Percentiles rank a stretch among this genome's conserved stretches.
phyloP scores from a whole-genome alignment of 2,888 invertebrate species.

The Antheraea assamensis region DNA sequence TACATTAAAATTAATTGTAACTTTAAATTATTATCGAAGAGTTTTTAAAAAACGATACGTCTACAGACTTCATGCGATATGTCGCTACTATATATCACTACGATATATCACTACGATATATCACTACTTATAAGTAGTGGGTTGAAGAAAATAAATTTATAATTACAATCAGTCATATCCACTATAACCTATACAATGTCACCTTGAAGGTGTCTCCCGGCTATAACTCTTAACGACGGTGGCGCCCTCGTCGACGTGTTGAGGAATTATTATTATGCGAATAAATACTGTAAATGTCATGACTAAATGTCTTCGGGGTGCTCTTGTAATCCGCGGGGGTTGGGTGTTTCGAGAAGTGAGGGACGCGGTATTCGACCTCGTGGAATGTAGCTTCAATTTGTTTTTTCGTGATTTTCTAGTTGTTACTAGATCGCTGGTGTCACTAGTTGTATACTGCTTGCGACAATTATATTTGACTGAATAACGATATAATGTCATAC shows the following conservation, averaged over 20 bases:
- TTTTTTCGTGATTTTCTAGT: slow-evolving; percentile 27
- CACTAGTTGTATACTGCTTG: no score
- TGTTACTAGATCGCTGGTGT: background rate
- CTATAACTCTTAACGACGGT: slow-evolving; percentile 75
- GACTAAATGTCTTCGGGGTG: slow-evolving; percentile 81
- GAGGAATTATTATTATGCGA: slow-evolving; percentile 85
- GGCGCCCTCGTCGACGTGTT: slow-evolving; percentile 43
- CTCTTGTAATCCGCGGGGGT: slow-evolving; percentile 54
- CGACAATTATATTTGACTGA: no score
- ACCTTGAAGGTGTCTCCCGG: slow-evolving; percentile 76
- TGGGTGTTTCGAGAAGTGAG: background rate
- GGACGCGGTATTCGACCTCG: slow-evolving; percentile 48
- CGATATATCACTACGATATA: no score
- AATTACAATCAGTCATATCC: slow-evolving; percentile 42
- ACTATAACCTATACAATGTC: slow-evolving; percentile 43
- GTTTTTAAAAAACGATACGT: no score
- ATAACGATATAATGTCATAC: no score
- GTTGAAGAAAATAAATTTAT: background rate
- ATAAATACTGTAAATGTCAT: slow-evolving; percentile 85
- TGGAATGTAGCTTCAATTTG: slow-evolving; percentile 44
- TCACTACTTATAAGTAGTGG: no score
- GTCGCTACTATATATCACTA: no score
- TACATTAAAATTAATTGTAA: no score
- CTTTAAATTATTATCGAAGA: no score
- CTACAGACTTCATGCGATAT: no score